Base-by-base conservation (phyloP, 2,888 invertebrate genomes). In the Trichogramma evanescens region DNA sequence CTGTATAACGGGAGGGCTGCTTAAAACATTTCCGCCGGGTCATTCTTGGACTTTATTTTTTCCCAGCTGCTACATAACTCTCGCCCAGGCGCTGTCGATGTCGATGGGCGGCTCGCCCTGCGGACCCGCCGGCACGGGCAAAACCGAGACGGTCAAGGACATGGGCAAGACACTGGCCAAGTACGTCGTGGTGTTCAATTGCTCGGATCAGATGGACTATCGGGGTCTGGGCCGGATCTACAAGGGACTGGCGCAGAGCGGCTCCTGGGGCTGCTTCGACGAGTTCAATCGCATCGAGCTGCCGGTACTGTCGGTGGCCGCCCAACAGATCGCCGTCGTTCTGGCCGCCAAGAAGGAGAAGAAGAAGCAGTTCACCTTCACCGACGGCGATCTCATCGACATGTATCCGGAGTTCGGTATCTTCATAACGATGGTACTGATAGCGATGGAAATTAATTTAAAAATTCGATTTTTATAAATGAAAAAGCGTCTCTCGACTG, bases 191-290 rank as follows among this genome's bases (percentile, higher is more conserved):
- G 95, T 96, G 48, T 96, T 96, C 82, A 97, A 97, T 80, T 96
- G 96, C 76, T 96, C 95, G 1, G 96, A 97, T 82, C 96, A 97
- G 82, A 96, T 97, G 96, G 96, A 97, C 80, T 97, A 95, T 80
- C 87, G 95, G 77, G 96, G 96, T 42, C 81, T 96, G 6, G 96
- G 96, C 2, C 85, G 96, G 66, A 96, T 96, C 71, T 96, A 95
- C 78, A 96, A 96, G 82, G 95, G 96, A 38, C 80, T 97, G 54
- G 90, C 95, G 0, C 96, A 97, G 78, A 95, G 95, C 5, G 96
- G 97, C 3, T 89, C 95, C 0, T 97, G 97, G 96, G 96, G 97
- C 1, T 97, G 97, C 72, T 97, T 97, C 77, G 97, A 97, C 77
- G 96, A 97, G 81, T 96, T 97, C 80, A 96, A 96, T 79, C 84